Evolutionary conservation across 2,113 vertebrate species (phyloP).

Genomic region (Periophthalmus modestus): DNA sequence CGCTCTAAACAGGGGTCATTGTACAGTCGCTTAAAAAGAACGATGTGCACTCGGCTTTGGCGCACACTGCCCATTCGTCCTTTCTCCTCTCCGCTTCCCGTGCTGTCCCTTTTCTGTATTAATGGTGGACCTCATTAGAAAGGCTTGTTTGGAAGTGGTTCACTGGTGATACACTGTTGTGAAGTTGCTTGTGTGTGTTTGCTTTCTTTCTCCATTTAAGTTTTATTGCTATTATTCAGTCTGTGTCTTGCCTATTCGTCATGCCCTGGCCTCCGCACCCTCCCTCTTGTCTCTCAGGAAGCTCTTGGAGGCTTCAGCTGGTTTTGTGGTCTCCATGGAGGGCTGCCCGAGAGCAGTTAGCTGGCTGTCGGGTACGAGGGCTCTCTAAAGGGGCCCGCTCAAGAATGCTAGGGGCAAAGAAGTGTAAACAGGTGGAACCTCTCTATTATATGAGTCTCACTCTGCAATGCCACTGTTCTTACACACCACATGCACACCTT

Average conservation of each 20-base stretch:
- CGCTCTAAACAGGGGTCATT: conserved; percentile 60
- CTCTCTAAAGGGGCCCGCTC: conserved; percentile 81
- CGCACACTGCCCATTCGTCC: conserved; percentile 54
- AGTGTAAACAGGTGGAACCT: conserved; percentile 90
- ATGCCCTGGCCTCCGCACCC: conserved; percentile 37
- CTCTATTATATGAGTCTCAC: conserved; percentile 78
- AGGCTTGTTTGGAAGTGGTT: conserved; percentile 81
- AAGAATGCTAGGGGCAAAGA: conserved; percentile 81
- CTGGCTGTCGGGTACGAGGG: conserved; percentile 73
- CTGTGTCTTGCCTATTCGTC: conserved; percentile 52
- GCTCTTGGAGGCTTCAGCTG: conserved; percentile 52
- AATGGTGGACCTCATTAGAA: conserved; percentile 84
- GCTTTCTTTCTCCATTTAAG: conserved; percentile 50
- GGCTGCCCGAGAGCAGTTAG: conserved; percentile 81
- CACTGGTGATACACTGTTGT: conserved; percentile 81
- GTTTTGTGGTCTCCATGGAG: conserved; percentile 61
- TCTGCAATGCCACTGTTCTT: conserved; percentile 45
- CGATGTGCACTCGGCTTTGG: conserved; percentile 56
- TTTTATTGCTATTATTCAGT: conserved; percentile 62
- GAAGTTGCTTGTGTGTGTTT: conserved; percentile 54
- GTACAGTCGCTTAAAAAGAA: conserved; percentile 66
- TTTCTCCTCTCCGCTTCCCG: conserved; percentile 45
- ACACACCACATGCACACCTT: neutral
- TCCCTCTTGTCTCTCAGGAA: conserved; percentile 58
- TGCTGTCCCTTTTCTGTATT: conserved; percentile 55